These are phyloP conservation scores for Sminthurides aquaticus DNA, from an alignment of 2,888 invertebrate genomes.

Conservation along the genomic window DNA sequence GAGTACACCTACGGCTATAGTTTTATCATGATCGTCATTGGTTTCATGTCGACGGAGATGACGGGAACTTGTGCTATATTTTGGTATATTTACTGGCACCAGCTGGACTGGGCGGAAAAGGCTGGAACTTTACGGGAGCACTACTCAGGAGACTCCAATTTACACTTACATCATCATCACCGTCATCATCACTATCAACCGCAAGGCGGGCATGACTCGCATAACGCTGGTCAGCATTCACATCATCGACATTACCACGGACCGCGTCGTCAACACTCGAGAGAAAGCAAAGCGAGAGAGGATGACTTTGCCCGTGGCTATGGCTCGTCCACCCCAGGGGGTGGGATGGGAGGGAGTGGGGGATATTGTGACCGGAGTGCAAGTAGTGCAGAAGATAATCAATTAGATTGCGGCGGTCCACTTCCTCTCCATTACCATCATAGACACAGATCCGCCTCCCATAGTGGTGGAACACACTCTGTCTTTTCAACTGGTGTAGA, in stretches of 20 bases:
- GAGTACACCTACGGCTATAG: constrained; percentile 75
- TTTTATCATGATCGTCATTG: constrained; percentile 74
- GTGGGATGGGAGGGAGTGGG: not conserved
- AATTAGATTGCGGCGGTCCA: not conserved
- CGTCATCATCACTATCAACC: constrained; percentile 10
- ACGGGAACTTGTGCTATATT: constrained; percentile 81
- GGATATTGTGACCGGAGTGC: constrained; percentile 15
- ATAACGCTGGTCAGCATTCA: constrained; percentile 1
- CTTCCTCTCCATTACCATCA: not conserved
- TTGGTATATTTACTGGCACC: constrained; percentile 73
- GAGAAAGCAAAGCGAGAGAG: not conserved
- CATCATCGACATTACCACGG: constrained; percentile 1
- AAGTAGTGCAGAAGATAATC: constrained; percentile 14
- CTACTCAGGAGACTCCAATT: not conserved
- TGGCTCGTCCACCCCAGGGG: not conserved
- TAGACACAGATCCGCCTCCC: constrained; percentile 11
- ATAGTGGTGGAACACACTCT: constrained; percentile 4
- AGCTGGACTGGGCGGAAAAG: constrained; percentile 41
- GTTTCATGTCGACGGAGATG: constrained; percentile 73
- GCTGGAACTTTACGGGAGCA: constrained; percentile 3
- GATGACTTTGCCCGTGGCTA: not conserved
- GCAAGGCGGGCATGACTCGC: not conserved
- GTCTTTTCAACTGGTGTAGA: not conserved
- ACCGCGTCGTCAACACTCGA: not conserved
- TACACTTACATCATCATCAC: constrained; percentile 21